phyloP scores from a whole-genome alignment of 2,797 vertebrate species.

The Apogon hyalosoma region DNA sequence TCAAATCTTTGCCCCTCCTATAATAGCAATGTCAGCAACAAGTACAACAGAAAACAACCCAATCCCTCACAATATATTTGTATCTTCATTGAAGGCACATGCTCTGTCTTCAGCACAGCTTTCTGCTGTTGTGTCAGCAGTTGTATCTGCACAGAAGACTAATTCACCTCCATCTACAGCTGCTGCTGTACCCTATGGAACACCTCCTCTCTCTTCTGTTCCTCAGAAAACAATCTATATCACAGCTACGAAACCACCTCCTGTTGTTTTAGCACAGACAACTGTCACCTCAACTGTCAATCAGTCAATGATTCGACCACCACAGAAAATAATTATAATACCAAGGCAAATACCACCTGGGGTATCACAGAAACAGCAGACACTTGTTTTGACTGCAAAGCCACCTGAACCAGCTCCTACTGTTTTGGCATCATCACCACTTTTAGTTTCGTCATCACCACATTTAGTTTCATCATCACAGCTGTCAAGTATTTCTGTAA shows the following conservation, averaged over 20 bases:
- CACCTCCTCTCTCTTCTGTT: background rate
- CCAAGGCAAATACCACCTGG: conserved; percentile 27
- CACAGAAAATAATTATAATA: conserved; percentile 41
- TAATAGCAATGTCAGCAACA: background rate
- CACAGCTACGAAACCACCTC: background rate
- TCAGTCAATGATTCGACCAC: background rate
- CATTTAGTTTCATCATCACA: background rate
- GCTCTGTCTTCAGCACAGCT: conserved; percentile 2
- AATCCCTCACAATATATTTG: conserved; percentile 38
- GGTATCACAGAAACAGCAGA: conserved; percentile 11
- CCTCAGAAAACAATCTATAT: conserved; percentile 4
- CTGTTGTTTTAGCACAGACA: conserved; percentile 5
- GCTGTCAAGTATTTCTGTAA: background rate
- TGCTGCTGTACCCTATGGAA: background rate
- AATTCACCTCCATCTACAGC: conserved; percentile 1
- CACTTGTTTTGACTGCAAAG: background rate
- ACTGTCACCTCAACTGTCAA: background rate
- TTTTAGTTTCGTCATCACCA: background rate
- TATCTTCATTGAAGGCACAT: background rate
- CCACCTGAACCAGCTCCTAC: background rate
- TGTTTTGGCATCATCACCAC: background rate
- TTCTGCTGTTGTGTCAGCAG: conserved; percentile 20
- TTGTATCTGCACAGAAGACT: conserved; percentile 12
- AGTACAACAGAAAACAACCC: background rate
- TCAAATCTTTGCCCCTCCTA: background rate